These are phyloP conservation scores for Orycteropus afer DNA, from an alignment of 2,113 vertebrate species.

Conservation along the genomic window DNA sequence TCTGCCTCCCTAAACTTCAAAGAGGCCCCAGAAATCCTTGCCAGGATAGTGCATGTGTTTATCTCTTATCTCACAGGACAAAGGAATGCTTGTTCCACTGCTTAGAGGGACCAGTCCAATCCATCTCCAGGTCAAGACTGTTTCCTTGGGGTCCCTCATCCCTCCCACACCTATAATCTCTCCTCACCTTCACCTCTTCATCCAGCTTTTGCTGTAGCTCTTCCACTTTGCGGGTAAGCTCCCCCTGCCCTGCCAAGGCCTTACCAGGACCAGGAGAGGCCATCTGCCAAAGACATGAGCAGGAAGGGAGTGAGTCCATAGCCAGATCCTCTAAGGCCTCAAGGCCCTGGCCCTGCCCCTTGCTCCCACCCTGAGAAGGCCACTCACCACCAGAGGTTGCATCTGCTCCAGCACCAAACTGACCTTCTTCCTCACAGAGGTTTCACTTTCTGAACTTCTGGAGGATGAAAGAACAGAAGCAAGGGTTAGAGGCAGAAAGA, in stretches of 20 bases:
- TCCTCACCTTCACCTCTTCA: conserved; percentile 87
- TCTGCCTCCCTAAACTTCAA: not conserved
- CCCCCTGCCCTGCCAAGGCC: conserved; percentile 75
- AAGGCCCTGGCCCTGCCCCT: not conserved
- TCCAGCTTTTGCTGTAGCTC: conserved; percentile 89
- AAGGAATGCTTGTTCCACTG: not conserved
- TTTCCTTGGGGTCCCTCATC: not conserved
- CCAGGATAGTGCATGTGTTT: not conserved
- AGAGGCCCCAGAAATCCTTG: not conserved
- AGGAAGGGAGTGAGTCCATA: not conserved
- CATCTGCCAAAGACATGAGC: conserved; percentile 35
- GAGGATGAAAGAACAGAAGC: not conserved
- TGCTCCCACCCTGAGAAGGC: fast-evolving
- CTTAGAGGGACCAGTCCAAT: not conserved
- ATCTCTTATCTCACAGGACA: not conserved
- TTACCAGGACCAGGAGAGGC: conserved; percentile 63
- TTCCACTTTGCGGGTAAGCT: conserved; percentile 85
- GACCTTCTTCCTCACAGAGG: conserved; percentile 88
- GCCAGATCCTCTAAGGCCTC: not conserved
- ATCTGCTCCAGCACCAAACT: conserved; percentile 90
- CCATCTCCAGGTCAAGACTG: not conserved
- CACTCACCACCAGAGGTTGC: conserved; percentile 88
- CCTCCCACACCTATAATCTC: not conserved
- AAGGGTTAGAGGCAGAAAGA: not conserved
- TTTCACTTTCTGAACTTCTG: conserved; percentile 90